These are phyloP conservation scores for Leuctra nigra DNA, from an alignment of 2,888 invertebrate genomes.

Conservation along the genomic window DNA sequence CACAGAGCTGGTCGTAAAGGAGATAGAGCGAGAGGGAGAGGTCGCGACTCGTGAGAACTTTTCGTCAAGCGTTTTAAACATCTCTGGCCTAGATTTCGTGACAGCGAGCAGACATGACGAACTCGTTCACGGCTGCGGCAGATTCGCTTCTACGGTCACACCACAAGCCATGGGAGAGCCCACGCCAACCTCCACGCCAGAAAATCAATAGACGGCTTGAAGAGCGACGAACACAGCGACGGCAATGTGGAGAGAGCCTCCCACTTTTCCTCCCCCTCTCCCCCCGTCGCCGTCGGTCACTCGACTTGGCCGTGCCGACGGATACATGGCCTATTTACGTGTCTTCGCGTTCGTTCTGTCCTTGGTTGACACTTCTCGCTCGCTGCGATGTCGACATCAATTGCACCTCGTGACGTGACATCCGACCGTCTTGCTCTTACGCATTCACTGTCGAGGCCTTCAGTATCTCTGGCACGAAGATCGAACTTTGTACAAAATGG, in stretches of 20 bases:
- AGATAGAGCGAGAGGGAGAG: not conserved
- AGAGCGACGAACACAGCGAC: not conserved
- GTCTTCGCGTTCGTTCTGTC: not conserved
- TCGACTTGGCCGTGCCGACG: not conserved
- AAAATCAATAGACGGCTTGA: not conserved
- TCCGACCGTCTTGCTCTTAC: not conserved
- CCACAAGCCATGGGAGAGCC: not conserved
- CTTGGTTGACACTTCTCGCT: not conserved
- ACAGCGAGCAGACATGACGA: not conserved
- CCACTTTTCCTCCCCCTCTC: not conserved
- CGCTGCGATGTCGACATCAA: not conserved
- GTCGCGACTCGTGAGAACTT: not conserved
- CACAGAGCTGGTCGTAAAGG: too few species aligned
- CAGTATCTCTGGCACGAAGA: not conserved
- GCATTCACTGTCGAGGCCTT: too few species aligned
- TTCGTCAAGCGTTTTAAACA: not conserved
- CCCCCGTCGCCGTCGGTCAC: not conserved
- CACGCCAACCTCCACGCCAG: not conserved
- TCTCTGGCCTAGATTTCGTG: not conserved
- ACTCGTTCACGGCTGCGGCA: not conserved
- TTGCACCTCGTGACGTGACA: not conserved
- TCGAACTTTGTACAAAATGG: not conserved
- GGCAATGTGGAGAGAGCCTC: not conserved
- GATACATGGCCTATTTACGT: not conserved
- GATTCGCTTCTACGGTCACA: conserved; percentile 3